Base-by-base conservation (phyloP, 2,113 vertebrate species). In the Apistogramma diplotaenia region DNA sequence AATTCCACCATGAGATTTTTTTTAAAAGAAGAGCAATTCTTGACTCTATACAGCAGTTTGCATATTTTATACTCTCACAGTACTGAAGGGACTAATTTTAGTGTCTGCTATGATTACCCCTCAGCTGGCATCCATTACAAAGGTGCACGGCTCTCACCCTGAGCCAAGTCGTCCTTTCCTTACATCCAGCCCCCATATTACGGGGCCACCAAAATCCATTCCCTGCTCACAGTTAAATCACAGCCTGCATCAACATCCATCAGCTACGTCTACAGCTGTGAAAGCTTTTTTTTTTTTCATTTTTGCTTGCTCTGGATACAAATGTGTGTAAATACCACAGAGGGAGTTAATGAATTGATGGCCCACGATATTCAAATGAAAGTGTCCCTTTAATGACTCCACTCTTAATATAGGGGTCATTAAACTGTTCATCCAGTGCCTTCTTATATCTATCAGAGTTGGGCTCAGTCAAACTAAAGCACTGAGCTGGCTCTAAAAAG, bases 51-150 rank as follows among this genome's bases (percentile, higher is more conserved):
- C 18, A 21, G 78, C 58, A 12, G 57, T 83, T 87, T 85, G 62
- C 70, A 83, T 83, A 83, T 79, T 83, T 89, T 67, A 86, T 49
- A 43, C 51, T 74, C 53, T 62, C 40, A 46, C 54, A 51, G 55
- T 65, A 83, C 88, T 84, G 85, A 91, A 87, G 84, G 73, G 78
- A 84, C 87, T 84, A 74, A 86, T 91, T 89, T 83, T 59, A 72
- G 55, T 72, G 53, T 83, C 80, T 79, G 61, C 80, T 29, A 49
- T 85, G 85, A 92, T 90, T 91, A 88, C 78, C 71, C 77, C 78
- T 72, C 74, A 56, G 84, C 62, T 81, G 83, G 78, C 85, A 86
- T 85, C 82, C 82, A 85, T 91, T 90, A 89, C 58, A 19, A 19
- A 56, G 65, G 81, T 87, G 70, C 79, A 67, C 21, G 70, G 75